These are phyloP conservation scores for Chionoecetes opilio DNA, from an alignment of 1,140 invertebrate genomes.

Conservation along the genomic window DNA sequence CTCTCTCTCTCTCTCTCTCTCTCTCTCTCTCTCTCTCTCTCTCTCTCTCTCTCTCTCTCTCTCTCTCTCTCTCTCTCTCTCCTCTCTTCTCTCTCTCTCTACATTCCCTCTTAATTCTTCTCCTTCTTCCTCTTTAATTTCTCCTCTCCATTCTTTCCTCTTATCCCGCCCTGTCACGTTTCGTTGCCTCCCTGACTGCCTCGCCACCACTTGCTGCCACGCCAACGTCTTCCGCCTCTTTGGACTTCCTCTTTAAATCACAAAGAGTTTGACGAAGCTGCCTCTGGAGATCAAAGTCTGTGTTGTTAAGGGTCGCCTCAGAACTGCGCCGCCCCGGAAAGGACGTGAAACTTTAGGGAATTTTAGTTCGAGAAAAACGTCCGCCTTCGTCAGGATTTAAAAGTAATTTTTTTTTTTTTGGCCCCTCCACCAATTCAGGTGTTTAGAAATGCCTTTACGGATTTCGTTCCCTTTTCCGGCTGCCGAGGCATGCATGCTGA, in stretches of 20 bases:
- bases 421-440: background rate
- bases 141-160: too few relatives aligned
- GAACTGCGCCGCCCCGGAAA: background rate
- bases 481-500: background rate
- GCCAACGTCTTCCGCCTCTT: constrained; percentile 4
- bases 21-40: background rate
- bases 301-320: background rate
- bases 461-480: background rate
- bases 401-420: background rate
- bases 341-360: background rate
- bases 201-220: background rate
- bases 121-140: too few relatives aligned
- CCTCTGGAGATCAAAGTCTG: constrained; percentile 14
- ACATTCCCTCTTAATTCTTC: background rate
- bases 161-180: too few relatives aligned
- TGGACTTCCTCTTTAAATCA: background rate
- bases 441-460: too few relatives aligned
- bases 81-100: background rate
- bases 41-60: background rate
- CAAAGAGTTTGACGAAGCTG: background rate
- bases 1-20: background rate
- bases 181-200: background rate
- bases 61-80: background rate
- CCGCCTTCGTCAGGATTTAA: background rate
- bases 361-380: background rate